Evolutionary conservation across 2,113 vertebrate species (phyloP).

Genomic region (Pyrgilauda ruficollis): DNA sequence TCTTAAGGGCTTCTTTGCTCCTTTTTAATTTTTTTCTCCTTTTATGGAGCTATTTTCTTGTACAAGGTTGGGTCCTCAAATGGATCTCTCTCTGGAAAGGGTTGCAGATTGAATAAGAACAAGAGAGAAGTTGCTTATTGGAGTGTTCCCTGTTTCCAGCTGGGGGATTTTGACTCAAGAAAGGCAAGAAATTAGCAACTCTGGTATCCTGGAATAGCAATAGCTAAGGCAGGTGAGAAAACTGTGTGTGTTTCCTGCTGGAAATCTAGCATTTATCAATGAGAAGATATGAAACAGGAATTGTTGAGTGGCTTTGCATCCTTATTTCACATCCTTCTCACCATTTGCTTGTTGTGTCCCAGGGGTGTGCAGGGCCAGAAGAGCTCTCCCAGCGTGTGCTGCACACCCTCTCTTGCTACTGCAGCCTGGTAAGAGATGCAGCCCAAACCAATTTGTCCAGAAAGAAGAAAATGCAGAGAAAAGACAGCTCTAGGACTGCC

Average conservation of each 20-base stretch:
- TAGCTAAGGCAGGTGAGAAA: neutral
- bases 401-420: neutral
- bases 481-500: neutral
- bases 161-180: neutral
- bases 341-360: neutral
- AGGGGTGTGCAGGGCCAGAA: accelerated
- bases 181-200: neutral
- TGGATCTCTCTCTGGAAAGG: neutral
- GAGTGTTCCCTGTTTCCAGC: neutral
- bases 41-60: neutral
- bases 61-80: neutral
- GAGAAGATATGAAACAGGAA: neutral
- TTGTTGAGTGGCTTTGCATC: neutral
- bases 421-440: neutral
- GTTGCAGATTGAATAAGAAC: neutral
- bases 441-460: neutral
- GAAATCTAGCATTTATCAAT: neutral
- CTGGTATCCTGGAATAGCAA: neutral
- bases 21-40: neutral
- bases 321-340: neutral
- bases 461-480: neutral
- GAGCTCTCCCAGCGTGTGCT: neutral
- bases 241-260: neutral
- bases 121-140: neutral
- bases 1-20: neutral